Evolutionary conservation across 2,797 vertebrate genomes (phyloP).

Genomic region (Syngnathus rostellatus): DNA sequence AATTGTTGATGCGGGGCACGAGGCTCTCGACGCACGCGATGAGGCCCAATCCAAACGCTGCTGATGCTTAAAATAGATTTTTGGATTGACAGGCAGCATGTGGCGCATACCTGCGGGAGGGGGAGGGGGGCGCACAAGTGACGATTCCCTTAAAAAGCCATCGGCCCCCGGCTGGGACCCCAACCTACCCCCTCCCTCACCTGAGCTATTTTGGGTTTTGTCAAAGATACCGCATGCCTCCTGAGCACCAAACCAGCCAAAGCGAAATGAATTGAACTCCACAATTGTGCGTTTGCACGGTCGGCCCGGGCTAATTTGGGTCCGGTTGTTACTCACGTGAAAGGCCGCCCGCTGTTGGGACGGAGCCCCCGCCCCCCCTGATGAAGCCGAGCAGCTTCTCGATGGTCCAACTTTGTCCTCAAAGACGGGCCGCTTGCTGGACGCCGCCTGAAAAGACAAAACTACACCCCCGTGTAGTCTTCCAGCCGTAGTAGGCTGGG

Average conservation of each 20-base stretch:
- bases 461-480: constrained; percentile 88
- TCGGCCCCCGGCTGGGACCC: constrained; percentile 66
- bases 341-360: constrained; percentile 81
- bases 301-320: no score
- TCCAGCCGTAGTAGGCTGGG: constrained; percentile 99
- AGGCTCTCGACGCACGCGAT: no score
- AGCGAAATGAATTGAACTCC: neutral
- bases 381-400: constrained; percentile 52
- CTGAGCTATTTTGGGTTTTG: neutral
- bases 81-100: constrained; percentile 83
- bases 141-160: constrained; percentile 99
- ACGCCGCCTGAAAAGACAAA: constrained; percentile 79
- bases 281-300: no score
- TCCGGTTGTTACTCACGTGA: constrained; percentile 22
- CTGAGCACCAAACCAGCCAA: constrained; percentile 7
- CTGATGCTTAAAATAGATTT: constrained; percentile 75
- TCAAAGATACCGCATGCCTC: neutral
- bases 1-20: neutral
- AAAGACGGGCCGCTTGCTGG: constrained; percentile 80
- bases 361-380: constrained; percentile 74
- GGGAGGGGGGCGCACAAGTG: constrained; percentile 72
- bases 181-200: constrained; percentile 54
- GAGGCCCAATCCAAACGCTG: neutral
- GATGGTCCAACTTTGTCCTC: constrained; percentile 67
- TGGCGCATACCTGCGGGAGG: constrained; percentile 79